Evolutionary conservation across 2,888 invertebrate genomes (phyloP), one percentile per base, ranked within the genome.

Genomic region (Tromatobia lineatoria): DNA sequence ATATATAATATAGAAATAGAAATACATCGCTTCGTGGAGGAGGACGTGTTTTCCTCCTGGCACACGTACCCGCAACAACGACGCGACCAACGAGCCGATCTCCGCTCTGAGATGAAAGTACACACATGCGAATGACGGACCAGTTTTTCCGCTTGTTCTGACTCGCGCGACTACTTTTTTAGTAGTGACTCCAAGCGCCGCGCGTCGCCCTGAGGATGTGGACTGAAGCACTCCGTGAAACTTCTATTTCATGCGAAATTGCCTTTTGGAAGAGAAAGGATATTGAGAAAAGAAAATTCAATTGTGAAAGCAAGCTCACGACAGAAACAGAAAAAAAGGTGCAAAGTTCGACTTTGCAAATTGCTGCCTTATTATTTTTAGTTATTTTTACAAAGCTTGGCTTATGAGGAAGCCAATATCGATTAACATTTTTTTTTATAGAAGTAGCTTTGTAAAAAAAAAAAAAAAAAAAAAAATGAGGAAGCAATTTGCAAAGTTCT

Each of bases 111-210:
- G 75, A 83, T 80, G 80, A 83, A 83, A 83, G 83, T 82, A 69
- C 50, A 42, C 74, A 67, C 25, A 71, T 64, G 64, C 79, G 75
- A 80, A 71, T 71, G 79, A 80, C 57, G 74, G 80, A 83, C 83
- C 79, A 79, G 83, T 83, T 83, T 83, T 83, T 83, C 64, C 75
- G 54, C 69, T 54, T 42, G 59, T 79, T 61, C 75, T 70, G 71
- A 42, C 80, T 75, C 71, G 83, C 29, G 59, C 66, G 61, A 76
- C 76, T 47, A 66, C 80, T 80, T 83, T 71, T 80, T 83, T 70
- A n/a, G n/a, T n/a, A 11, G n/a, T 20, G 15, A n/a, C 20, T 25
- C 2, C 61, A 52, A 83, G 23, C 66, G 42, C 52, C 66, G 23
- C 25, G 67, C 66, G 71, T 25, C 42, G 59, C 59, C 59, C 29